A percentile compares a stretch with the other conserved stretches of the same genome.
phyloP scores from a whole-genome alignment of 2,888 invertebrate species.

The Leptogaster cylindrica region DNA sequence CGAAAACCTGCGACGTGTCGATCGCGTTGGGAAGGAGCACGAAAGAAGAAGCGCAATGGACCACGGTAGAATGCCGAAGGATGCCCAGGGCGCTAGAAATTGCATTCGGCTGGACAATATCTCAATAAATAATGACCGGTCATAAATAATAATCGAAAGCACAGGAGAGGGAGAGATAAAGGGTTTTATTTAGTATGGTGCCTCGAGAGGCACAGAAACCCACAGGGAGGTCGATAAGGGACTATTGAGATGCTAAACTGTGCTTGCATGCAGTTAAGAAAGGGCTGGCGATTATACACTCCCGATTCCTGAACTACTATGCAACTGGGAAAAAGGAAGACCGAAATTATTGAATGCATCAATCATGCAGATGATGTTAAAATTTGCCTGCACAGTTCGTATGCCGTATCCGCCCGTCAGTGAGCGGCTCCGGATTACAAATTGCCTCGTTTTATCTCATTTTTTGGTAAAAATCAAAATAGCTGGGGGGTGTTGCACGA shows the following conservation, averaged over 20 bases:
- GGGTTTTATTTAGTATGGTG: conserved; percentile 9
- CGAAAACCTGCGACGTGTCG: conserved; percentile 15
- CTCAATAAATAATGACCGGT: conserved; percentile 58
- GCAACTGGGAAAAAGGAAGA: conserved; percentile 29
- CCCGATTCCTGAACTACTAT: conserved; percentile 27
- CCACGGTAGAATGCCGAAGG: conserved; percentile 35
- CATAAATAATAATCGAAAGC: conserved; percentile 57
- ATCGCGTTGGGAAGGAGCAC: neutral
- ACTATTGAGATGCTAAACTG: conserved; percentile 37
- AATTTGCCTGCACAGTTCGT: conserved; percentile 26
- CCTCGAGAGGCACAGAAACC: conserved; percentile 15
- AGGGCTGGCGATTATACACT: conserved; percentile 28
- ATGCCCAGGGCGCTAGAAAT: conserved; percentile 57
- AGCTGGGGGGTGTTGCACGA: conserved; percentile 30
- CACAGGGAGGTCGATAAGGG: conserved; percentile 40
- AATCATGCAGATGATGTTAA: conserved; percentile 28
- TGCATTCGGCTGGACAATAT: conserved; percentile 56
- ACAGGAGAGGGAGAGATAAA: conserved; percentile 15
- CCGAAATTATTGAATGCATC: conserved; percentile 37
- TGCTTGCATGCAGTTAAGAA: conserved; percentile 10
- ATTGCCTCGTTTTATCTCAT: conserved; percentile 13
- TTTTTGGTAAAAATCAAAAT: conserved; percentile 23
- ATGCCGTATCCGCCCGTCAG: neutral
- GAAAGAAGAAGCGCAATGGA: conserved; percentile 6
- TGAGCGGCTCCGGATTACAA: neutral